These are phyloP conservation scores for Hipparchia sbordonii DNA, from an alignment of 2,888 invertebrate genomes.

Conservation along the genomic window DNA sequence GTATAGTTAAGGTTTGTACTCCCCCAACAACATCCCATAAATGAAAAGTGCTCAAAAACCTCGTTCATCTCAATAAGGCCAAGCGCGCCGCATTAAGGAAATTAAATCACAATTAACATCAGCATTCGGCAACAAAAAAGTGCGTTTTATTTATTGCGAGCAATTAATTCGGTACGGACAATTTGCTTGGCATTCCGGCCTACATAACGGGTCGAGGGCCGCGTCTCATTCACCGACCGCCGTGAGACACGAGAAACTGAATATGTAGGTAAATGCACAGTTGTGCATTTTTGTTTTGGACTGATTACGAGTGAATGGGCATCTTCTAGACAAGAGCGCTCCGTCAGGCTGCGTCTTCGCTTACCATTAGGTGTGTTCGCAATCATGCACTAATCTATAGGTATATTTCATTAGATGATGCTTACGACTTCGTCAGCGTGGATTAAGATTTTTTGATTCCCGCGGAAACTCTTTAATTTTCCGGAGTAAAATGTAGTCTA, in stretches of 20 bases:
- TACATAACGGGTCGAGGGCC: constrained; percentile 2
- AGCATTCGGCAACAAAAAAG: constrained; percentile 15
- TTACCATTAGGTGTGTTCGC: too few species aligned
- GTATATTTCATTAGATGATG: too few species aligned
- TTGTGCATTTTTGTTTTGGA: not conserved
- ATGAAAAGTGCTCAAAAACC: constrained; percentile 3
- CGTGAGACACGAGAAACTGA: not conserved
- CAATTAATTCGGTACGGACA: constrained; percentile 27
- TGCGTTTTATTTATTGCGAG: constrained; percentile 29
- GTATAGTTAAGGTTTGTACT: not conserved
- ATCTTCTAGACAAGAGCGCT: too few species aligned
- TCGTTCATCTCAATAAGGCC: constrained; percentile 9
- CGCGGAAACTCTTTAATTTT: too few species aligned
- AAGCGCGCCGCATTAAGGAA: not conserved
- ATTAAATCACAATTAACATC: constrained; percentile 18
- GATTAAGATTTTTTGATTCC: too few species aligned
- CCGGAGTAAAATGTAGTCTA: too few species aligned
- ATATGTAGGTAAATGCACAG: not conserved
- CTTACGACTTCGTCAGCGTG: too few species aligned
- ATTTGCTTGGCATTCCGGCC: constrained; percentile 15
- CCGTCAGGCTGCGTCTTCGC: too few species aligned
- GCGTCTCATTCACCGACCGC: constrained; percentile 7
- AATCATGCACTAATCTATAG: too few species aligned
- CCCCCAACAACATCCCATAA: not conserved
- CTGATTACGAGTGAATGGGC: too few species aligned